A percentile compares a stretch with the other conserved stretches of the same genome.
Evolutionary conservation across 2,113 vertebrate genomes (phyloP).

Genomic region (Ctenodactylus gundi): DNA sequence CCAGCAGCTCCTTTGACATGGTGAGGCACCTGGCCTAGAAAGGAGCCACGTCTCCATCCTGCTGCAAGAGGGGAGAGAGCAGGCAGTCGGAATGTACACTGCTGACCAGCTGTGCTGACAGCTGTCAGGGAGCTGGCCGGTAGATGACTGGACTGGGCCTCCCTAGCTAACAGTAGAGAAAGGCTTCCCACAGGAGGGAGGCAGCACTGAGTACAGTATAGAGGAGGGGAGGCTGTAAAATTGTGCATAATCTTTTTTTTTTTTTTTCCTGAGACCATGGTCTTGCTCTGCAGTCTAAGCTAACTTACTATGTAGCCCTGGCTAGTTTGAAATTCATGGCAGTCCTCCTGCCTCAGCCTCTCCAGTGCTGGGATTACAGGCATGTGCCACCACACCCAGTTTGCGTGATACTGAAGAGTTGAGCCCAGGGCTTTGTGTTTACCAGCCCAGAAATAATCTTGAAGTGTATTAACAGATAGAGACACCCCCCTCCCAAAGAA

Average conservation of each 20-base stretch:
- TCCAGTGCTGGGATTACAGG: too few relatives aligned
- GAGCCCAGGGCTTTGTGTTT: too few relatives aligned
- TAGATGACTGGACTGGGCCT: not conserved
- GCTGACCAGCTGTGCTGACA: not conserved
- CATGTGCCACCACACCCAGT: too few relatives aligned
- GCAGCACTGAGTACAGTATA: not conserved
- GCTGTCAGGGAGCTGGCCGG: not conserved
- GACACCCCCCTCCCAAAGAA: too few relatives aligned
- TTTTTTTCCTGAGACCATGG: too few relatives aligned
- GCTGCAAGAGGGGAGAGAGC: not conserved
- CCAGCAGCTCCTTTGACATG: slow-evolving; percentile 42
- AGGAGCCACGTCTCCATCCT: not conserved
- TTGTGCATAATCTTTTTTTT: too few relatives aligned
- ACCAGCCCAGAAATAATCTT: not conserved
- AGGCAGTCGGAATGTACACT: not conserved
- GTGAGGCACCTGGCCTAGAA: not conserved
- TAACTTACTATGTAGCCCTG: too few relatives aligned
- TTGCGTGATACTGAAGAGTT: too few relatives aligned
- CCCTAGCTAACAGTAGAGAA: not conserved
- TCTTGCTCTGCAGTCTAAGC: too few relatives aligned
- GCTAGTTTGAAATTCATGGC: too few relatives aligned
- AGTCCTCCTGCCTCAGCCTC: too few relatives aligned
- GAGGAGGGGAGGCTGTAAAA: not conserved
- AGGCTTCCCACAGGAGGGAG: not conserved
- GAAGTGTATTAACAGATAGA: not conserved